Base-by-base conservation (phyloP, 2,797 vertebrate genomes). In the Sebastes nivosus region DNA sequence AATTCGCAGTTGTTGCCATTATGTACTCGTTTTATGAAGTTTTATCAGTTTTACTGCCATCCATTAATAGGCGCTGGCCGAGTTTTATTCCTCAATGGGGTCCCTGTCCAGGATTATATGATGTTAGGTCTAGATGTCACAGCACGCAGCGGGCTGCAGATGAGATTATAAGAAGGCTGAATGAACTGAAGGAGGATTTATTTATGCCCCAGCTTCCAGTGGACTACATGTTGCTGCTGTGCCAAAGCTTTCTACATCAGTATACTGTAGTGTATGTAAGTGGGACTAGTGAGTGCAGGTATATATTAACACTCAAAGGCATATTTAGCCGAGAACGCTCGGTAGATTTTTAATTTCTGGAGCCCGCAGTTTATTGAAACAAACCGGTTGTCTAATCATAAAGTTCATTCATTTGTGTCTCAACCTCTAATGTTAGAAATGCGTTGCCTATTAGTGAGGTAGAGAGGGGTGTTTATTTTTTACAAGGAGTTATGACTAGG, bases 41-140 rank as follows among this genome's bases (percentile, higher is more conserved):
- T 69, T 82, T 89, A 92, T 88, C 69, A 82, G 55, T 92, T 92
- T 89, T 84, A 91, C 75, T 77, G 82, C 75, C 64, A 57, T 46
- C 81, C 75, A 76, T 93, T 87, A 93, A 92, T 80, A 57, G 55
- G 65, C 24, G 12, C 68, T 79, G 80, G 83, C 73, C 9, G 2
- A 61, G 85, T 61, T 93, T 89, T 90, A 93, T 91, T 83, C 83
- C 82, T 89, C 85, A 55, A 72, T 82, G 54, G 70, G 70, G 69
- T 79, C 74, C 29, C 38, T 54, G 81, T 69, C 70, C 69, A 88
- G 75, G 81, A 93, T 94, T 90, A 91, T 91, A 84, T 75, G 80
- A 89, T 88, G 80, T 89, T 75, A 71, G 79, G 88, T 90, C 76
- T 81, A 67, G 77, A 81, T 88, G 87, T 88, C 81, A 55, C 64